These are phyloP conservation scores for Crotalus viridis DNA, from an alignment of 2,113 vertebrate genomes.

Conservation along the genomic window DNA sequence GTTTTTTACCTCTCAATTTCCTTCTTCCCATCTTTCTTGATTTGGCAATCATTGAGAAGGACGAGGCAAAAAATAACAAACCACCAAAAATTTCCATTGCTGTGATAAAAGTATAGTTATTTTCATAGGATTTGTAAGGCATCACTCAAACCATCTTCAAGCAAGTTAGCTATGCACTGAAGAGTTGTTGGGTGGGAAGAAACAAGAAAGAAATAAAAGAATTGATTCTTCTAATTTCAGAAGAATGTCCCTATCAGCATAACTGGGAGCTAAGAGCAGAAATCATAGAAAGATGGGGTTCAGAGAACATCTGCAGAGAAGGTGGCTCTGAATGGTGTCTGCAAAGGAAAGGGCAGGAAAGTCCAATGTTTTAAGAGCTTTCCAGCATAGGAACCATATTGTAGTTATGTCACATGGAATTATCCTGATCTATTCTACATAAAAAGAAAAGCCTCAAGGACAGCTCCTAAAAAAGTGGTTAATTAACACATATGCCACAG, in stretches of 20 bases:
- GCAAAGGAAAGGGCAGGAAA: background rate
- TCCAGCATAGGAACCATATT: slow-evolving; percentile 14
- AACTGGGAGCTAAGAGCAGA: background rate
- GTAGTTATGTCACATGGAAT: slow-evolving; percentile 1
- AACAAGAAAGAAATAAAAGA: background rate
- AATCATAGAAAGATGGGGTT: background rate
- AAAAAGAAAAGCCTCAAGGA: slow-evolving; percentile 49
- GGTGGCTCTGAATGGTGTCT: background rate
- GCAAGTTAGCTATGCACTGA: background rate
- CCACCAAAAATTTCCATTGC: background rate
- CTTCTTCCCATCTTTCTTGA: background rate
- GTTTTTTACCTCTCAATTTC: background rate
- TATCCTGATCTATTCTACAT: slow-evolving; percentile 26
- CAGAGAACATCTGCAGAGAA: background rate
- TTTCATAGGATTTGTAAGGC: background rate
- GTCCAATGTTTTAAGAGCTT: background rate
- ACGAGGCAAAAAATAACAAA: background rate
- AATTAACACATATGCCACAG: slow-evolving; percentile 65
- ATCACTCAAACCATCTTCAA: background rate
- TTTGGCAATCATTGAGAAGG: background rate
- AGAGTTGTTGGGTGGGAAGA: background rate
- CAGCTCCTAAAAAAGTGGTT: slow-evolving; percentile 43
- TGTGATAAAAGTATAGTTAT: background rate
- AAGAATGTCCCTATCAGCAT: background rate
- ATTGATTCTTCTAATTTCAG: background rate